Base-by-base conservation (phyloP, 2,888 invertebrate genomes). In the Clepsis dumicolana region DNA sequence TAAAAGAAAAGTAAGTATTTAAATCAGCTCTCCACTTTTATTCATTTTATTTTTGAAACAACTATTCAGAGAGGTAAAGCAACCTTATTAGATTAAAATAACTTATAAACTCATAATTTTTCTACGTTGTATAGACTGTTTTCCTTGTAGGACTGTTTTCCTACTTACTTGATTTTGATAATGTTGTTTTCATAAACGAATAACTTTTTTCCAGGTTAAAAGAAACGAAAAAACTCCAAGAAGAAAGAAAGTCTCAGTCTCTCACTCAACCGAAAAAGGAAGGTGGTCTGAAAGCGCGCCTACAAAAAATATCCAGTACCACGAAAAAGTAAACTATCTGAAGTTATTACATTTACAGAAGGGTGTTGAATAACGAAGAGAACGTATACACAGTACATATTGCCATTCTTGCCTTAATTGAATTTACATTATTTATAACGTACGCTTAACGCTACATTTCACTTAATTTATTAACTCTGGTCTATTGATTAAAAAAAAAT, bases 1-100 rank as follows among this genome's bases (percentile, higher is more conserved):
- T 96, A 72, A 97, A 98, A 89, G 97, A 97, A 90, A 96, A 96
- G 97, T 97, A 91, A 93, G 95, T 57, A 14, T n/a, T 38, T 29
- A 8, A 29, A 29, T 29, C 29, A 29, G 29, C 5, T 29, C 4
- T 8, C 1, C 29, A 5, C 8, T 32, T 8, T 32, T 32, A 8
- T 8, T 32, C 10, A 8, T 7, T 52, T 0, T 1, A 38, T 50
- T 4, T 44, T 12, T 21, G 10, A n/a, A n/a, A n/a, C n/a, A n/a
- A n/a, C n/a, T n/a, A n/a, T n/a, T n/a, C n/a, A n/a, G n/a, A n/a
- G n/a, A n/a, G n/a, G n/a, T n/a, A n/a, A n/a, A n/a, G n/a, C n/a
- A n/a, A n/a, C n/a, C n/a, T n/a, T n/a, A n/a, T n/a, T n/a, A n/a
- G n/a, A n/a, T n/a, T n/a, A n/a, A n/a, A n/a, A n/a, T n/a, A n/a